Conservation (phyloP, 2,797 vertebrate genomes). For the Crypturellus tataupa region DNA sequence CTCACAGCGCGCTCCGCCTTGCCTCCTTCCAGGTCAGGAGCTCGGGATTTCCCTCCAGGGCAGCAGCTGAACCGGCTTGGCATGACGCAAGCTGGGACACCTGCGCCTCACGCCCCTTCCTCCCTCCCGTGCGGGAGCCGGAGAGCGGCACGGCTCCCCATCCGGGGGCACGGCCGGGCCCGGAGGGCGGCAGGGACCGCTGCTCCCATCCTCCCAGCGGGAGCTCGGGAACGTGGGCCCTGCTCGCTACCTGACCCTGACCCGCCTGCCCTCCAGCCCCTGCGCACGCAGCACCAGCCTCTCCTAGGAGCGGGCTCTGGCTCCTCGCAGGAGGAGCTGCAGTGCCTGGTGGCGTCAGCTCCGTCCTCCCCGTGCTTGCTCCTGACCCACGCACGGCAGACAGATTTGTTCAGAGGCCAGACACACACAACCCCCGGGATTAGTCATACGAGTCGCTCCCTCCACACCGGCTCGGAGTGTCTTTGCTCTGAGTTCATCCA, state of each 20-base stretch:
- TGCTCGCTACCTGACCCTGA: neutral
- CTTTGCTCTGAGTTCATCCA: neutral
- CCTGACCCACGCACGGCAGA: neutral
- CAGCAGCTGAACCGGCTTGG: neutral
- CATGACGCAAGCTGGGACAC: neutral
- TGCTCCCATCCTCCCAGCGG: too few species aligned
- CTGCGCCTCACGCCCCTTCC: too few species aligned
- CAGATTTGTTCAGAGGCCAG: neutral
- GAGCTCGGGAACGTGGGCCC: neutral
- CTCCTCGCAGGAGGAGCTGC: neutral
- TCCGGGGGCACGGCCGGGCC: neutral
- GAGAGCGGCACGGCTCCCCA: neutral
- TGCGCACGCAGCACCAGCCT: too few species aligned
- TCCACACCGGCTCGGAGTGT: neutral
- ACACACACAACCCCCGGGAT: neutral
- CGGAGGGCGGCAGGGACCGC: neutral
- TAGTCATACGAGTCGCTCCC: neutral
- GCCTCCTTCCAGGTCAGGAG: neutral
- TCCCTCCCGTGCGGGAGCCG: neutral
- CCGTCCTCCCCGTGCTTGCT: neutral
- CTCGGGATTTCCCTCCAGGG: neutral
- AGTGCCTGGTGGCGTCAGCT: neutral
- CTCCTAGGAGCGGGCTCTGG: neutral
- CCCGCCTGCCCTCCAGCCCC: too few species aligned
- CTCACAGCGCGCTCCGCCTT: too few species aligned